A percentile compares a stretch with the other conserved stretches of the same genome.
Evolutionary conservation across 2,888 invertebrate genomes (phyloP).

Genomic region (Meiosimyza platycephala): DNA sequence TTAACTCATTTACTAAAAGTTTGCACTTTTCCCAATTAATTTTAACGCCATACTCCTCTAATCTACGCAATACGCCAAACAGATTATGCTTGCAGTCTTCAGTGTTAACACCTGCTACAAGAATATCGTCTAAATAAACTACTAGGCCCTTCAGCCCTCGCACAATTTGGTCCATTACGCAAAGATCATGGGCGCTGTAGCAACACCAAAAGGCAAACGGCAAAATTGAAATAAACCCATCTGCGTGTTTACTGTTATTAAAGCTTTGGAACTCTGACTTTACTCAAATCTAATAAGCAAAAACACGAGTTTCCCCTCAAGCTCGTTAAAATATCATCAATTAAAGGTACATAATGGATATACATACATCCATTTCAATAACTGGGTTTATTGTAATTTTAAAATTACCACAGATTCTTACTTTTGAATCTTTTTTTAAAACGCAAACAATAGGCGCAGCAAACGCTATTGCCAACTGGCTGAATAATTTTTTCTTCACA

Average conservation of each 20-base stretch:
- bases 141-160: constrained; percentile 21
- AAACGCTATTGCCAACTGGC: background rate
- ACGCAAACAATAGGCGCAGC: constrained; percentile 16
- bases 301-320: background rate
- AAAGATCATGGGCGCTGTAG: constrained; percentile 41
- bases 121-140: constrained; percentile 42
- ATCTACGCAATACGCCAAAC: constrained; percentile 34
- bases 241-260: constrained; percentile 50
- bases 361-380: background rate
- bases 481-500: background rate
- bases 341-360: background rate
- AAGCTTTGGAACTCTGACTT: constrained; percentile 42
- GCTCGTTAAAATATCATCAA: background rate
- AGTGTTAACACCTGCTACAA: constrained; percentile 35
- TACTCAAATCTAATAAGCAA: background rate
- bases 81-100: constrained; percentile 38
- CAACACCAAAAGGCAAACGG: constrained; percentile 42
- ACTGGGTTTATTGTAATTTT: constrained; percentile 12
- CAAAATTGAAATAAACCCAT: constrained; percentile 42
- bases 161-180: constrained; percentile 42
- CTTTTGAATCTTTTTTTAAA: background rate
- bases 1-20: constrained; percentile 39
- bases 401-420: constrained; percentile 18
- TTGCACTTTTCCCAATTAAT: constrained; percentile 42
- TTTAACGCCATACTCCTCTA: constrained; percentile 40